Base-by-base conservation (phyloP, 2,888 invertebrate genomes). In the Plagodis pulveraria region DNA sequence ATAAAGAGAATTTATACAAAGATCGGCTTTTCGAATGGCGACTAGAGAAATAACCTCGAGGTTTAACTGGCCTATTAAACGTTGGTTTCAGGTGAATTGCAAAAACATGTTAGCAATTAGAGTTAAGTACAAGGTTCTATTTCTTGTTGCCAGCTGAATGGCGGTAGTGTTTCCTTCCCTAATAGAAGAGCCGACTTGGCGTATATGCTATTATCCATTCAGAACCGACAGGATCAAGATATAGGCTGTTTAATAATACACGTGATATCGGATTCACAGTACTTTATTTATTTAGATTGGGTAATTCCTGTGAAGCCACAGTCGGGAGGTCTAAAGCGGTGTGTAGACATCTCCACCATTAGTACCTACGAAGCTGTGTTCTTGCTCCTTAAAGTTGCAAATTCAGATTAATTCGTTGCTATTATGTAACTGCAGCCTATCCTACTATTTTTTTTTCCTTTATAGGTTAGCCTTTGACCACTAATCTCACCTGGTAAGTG, bases 221-320 rank as follows among this genome's bases (percentile, higher is more conserved):
- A 84, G 70, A 71, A 72, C 82, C 78, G 80, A 84, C 85, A 82
- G 79, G 81, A 83, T 78, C 83, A 69, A 84, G 83, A 83, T 86
- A 84, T 80, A 77, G 80, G 79, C 81, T 83, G 79, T 84, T 84
- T 85, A 85, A 86, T 87, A 85, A 84, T 79, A 86, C 76, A 80
- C 76, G 76, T 73, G 74, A 50, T 36, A 67, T 77, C 78, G 76
- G 76, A 81, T 78, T 72, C 57, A 62, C 49, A 42, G 35, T 62
- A 66, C 71, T 63, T 54, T 66, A 71, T 71, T 64, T 65, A 68
- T 70, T 72, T 59, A 70, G 65, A 72, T 72, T 68, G 63, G 66
- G 51, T 35, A 33, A 62, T 60, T 40, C 55, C 50, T 48, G 44
- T 59, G 48, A 60, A 47, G 56, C 61, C 63, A 56, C 66, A 57